Base-by-base conservation (phyloP, 1,140 invertebrate species). In the Ephestia elutella region DNA sequence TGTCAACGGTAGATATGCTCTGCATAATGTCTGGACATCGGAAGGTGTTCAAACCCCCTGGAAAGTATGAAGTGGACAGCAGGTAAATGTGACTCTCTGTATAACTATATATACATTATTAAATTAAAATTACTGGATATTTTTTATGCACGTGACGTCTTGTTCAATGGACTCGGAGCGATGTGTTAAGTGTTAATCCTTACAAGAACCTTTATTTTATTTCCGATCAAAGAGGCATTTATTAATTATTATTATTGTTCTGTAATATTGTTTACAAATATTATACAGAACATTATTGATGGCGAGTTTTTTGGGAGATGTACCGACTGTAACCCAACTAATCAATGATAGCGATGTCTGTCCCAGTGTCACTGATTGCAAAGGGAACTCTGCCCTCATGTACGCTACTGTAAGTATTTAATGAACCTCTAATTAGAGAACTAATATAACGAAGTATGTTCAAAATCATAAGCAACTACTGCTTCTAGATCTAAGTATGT, bases 311-410 rank as follows among this genome's bases (percentile, higher is more conserved):
- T 70, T 83, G 53, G 89, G 86, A 15, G 60, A 85, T 30, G 70
- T 78, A 10, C 15, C 64, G 3, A 71, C 75, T 51, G 79, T 89
- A 13, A 70, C 78, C 0, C 61, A 82, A 60, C 73, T 89, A 10
- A 62, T 90, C n/a, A 84, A 76, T 57, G 70, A 78, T 13, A 54
- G 66, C 17, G 70, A 87, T 57, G 60, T 91, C n/a, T 62, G 89
- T 71, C 82, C 88, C 1, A 77, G 90, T 65, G 17, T 91, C 7
- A 60, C 78, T 7, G 90, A 91, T 67, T 56, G 68, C 10, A 75
- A 75, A 66, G 90, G 90, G 15, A 91, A 91, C 68, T 79, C 80
- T 21, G 81, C 85, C 18, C 8, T 90, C 17, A 89, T 90, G 72
- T 90, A 87, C 60, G 90, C 90, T 15, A 64, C 80, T n/a, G 79